A percentile compares a stretch with the other conserved stretches of the same genome.
phyloP scores from a whole-genome alignment of 53 echinoderm and acorn worm species.

The Arbacia lixula region DNA sequence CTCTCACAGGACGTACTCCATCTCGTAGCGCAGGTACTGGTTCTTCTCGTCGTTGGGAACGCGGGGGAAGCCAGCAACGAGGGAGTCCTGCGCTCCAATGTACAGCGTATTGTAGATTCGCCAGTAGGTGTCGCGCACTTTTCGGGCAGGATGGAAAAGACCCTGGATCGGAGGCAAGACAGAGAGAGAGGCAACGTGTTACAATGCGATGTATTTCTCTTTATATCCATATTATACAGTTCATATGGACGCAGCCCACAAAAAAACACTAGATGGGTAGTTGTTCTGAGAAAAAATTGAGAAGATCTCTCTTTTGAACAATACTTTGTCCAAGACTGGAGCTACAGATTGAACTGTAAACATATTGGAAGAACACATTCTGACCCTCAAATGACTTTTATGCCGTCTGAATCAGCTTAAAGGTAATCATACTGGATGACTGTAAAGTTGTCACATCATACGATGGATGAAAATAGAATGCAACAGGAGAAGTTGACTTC shows the following conservation, averaged over 20 bases:
- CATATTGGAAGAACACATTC: too few species aligned
- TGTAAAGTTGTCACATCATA: too few species aligned
- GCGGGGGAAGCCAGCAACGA: constrained; percentile 90
- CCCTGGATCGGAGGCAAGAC: constrained; percentile 63
- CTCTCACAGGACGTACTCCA: constrained; percentile 89
- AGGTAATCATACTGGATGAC: too few species aligned
- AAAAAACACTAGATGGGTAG: too few species aligned
- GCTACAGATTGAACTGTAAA: too few species aligned
- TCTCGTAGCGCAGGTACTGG: constrained; percentile 87
- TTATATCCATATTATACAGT: too few species aligned
- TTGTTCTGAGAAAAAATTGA: not conserved
- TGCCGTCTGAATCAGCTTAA: too few species aligned
- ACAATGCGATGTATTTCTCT: not conserved
- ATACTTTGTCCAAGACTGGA: too few species aligned
- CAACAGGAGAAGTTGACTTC: too few species aligned
- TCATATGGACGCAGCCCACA: too few species aligned
- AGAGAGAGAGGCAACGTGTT: not conserved
- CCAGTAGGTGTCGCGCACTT: constrained; percentile 99
- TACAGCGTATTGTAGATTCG: constrained; percentile 98
- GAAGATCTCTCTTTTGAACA: not conserved
- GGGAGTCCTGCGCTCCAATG: constrained; percentile 96
- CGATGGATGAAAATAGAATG: too few species aligned
- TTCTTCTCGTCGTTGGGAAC: constrained; percentile 97
- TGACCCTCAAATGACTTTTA: too few species aligned
- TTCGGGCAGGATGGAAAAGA: constrained; percentile 94